Evolutionary conservation across 2,113 vertebrate genomes (phyloP).

Genomic region (Tapirus terrestris): DNA sequence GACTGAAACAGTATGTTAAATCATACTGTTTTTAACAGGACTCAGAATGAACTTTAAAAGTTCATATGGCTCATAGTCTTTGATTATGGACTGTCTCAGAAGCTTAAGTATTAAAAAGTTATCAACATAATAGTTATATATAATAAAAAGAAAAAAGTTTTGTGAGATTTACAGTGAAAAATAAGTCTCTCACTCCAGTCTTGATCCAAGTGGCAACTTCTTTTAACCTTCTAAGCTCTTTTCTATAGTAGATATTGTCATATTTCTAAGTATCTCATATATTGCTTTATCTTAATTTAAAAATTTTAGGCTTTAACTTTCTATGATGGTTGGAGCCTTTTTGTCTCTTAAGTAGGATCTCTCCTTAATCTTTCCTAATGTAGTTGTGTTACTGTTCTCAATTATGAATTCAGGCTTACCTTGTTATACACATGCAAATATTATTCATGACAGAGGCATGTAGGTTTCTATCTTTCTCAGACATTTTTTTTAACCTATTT

Average conservation of each 20-base stretch:
- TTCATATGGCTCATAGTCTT: neutral
- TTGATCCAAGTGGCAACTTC: neutral
- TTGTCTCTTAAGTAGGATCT: neutral
- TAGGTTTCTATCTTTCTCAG: neutral
- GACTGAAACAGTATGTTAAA: neutral
- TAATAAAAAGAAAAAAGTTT: conserved; percentile 22
- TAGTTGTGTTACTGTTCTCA: neutral
- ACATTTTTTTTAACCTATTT: neutral
- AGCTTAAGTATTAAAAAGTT: neutral
- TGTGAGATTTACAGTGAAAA: conserved; percentile 41
- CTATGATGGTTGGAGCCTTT: neutral
- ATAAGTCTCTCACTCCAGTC: neutral
- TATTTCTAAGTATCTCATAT: neutral
- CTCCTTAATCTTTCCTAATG: neutral
- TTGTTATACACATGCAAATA: neutral
- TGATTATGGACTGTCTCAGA: neutral
- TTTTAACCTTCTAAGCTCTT: neutral
- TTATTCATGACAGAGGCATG: neutral
- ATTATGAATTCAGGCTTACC: neutral
- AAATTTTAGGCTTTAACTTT: neutral
- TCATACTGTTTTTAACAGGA: neutral
- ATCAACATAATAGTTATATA: neutral
- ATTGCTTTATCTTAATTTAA: neutral
- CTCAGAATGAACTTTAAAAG: neutral
- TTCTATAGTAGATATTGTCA: neutral